Evolutionary conservation across 2,888 invertebrate genomes (phyloP), one percentile per base, ranked within the genome.

Genomic region (Eudemis profundana): DNA sequence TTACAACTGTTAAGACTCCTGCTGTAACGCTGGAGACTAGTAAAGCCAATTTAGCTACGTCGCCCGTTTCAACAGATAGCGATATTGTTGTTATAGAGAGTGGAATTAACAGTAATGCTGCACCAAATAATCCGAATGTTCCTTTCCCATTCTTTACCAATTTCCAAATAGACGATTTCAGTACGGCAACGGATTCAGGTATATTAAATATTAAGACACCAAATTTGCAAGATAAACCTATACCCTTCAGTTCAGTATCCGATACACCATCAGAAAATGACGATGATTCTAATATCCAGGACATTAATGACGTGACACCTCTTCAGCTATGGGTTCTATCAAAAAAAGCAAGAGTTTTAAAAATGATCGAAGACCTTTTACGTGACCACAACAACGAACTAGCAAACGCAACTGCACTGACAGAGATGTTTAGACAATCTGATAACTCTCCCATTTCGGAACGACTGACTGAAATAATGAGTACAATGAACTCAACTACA

Each of bases 301-400:
- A 87, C 69, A 83, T 84, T 46, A 83, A 72, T 76, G 82, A 84
- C 69, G 71, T 91, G 69, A 86, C 91, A 42, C 85, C 84, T 42
- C 69, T 88, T 54, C 89, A 92, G 70, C 73, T 92, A 70, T 89
- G 87, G 89, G 80, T 92, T 70, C 77, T 92, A 68, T 89, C 92
- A n/a, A 90, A 88, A 77, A 89, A 91, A 82, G 92, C 93, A 67
- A 84, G 83, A 69, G 88, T 93, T 68, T 82, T 93, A 67, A 85
- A 90, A 79, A 90, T 92, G 87, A 93, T 93, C 61, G 92, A 93
- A 85, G 87, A 92, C 67, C 75, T 93, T 46, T 86, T 93, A 72
- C 79, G 82, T 72, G 84, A 87, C 72, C 92, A 93, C 69, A 89
- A 93, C 72, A 79, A 82, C 59, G 92, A 92, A 78, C 76, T 92